phyloP scores from a whole-genome alignment of 2,888 invertebrate species.

The Limnephilus lunatus region DNA sequence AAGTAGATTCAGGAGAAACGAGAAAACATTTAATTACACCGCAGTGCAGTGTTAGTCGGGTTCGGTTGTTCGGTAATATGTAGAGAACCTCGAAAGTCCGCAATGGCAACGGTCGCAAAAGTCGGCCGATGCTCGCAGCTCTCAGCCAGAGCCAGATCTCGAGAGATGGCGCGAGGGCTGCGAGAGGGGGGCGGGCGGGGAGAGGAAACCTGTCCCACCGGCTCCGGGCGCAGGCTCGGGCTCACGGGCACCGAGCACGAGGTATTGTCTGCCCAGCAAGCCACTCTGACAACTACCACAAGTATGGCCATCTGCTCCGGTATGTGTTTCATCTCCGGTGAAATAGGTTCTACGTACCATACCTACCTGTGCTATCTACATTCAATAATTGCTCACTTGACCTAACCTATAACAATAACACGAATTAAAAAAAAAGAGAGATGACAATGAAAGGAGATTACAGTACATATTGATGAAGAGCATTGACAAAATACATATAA shows the following conservation, averaged over 20 bases:
- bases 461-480: too few species aligned
- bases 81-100: slow-evolving; percentile 2
- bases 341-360: background rate
- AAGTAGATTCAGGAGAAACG: slow-evolving; percentile 32
- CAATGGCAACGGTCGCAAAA: slow-evolving; percentile 11
- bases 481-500: too few species aligned
- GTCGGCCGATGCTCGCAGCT: background rate
- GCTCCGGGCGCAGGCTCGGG: slow-evolving; percentile 2
- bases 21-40: slow-evolving; percentile 31
- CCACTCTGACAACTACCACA: background rate
- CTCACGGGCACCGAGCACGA: background rate
- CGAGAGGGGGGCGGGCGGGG: background rate
- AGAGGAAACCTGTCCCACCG: slow-evolving; percentile 36
- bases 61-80: background rate
- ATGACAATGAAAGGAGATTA: too few species aligned
- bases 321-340: slow-evolving; percentile 9
- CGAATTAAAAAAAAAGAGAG: too few species aligned
- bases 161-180: slow-evolving; percentile 18
- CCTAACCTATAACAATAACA: too few species aligned
- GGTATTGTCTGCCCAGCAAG: background rate
- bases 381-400: background rate
- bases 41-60: background rate
- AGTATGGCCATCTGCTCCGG: background rate
- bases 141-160: background rate
- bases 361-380: background rate